phyloP scores from a whole-genome alignment of 2,797 vertebrate genomes.

The Naso thynnoides region DNA sequence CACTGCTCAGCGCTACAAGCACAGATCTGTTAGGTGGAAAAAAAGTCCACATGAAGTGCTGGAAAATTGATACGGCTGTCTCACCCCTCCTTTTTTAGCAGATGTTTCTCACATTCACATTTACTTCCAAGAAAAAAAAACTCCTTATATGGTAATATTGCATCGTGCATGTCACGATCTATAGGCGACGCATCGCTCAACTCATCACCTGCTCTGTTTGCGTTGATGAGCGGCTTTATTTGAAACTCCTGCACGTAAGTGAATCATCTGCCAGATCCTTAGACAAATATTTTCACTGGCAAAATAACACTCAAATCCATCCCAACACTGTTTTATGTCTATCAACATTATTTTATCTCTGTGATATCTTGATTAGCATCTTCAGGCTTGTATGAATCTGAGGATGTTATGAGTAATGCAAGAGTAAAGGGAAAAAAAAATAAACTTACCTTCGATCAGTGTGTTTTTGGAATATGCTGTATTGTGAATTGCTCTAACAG shows the following conservation, averaged over 20 bases:
- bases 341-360: conserved; percentile 9
- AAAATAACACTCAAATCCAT: not conserved
- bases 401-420: conserved; percentile 42
- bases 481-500: conserved; percentile 52
- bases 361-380: conserved; percentile 48
- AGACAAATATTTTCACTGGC: not conserved
- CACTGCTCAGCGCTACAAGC: conserved; percentile 18
- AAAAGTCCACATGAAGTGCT: conserved; percentile 25
- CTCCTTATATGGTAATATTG: conserved; percentile 28
- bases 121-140: conserved; percentile 23
- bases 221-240: not conserved
- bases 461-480: conserved; percentile 65
- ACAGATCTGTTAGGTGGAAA: conserved; percentile 46
- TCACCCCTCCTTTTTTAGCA: conserved; percentile 16
- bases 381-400: conserved; percentile 25
- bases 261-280: not conserved
- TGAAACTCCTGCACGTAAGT: conserved; percentile 4
- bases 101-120: conserved; percentile 63
- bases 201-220: conserved; percentile 8
- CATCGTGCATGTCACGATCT: conserved; percentile 20
- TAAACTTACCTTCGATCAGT: conserved; percentile 80
- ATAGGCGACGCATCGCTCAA: conserved; percentile 16
- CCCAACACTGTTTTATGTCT: conserved; percentile 1
- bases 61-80: conserved; percentile 50
- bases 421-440: conserved; percentile 54